These are phyloP conservation scores for Glyphotaelius pellucidus DNA, from an alignment of 2,888 invertebrate species.

Conservation along the genomic window DNA sequence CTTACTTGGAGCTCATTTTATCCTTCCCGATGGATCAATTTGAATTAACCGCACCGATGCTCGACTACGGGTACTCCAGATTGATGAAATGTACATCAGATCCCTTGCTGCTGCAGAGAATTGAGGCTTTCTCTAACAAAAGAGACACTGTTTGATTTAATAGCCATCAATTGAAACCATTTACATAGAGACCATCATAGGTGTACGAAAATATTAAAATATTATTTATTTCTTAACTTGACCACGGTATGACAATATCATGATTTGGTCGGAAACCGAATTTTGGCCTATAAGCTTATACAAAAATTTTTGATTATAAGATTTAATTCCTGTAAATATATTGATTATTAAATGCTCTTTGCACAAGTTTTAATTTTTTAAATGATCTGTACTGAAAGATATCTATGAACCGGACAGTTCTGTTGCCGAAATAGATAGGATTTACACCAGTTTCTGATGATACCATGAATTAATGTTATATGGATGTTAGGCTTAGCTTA, in stretches of 20 bases:
- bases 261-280: neutral
- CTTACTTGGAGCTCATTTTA: constrained; percentile 87
- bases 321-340: constrained; percentile 27
- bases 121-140: constrained; percentile 77
- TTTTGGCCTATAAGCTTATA: constrained; percentile 31
- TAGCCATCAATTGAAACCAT: neutral
- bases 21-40: constrained; percentile 80
- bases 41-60: constrained; percentile 75
- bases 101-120: constrained; percentile 75
- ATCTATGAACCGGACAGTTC: neutral
- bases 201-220: neutral
- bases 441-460: neutral
- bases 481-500: neutral
- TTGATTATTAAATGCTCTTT: neutral
- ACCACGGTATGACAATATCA: neutral
- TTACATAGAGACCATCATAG: neutral
- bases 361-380: constrained; percentile 26
- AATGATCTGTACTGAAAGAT: constrained; percentile 14
- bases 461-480: neutral
- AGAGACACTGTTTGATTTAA: constrained; percentile 71
- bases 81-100: constrained; percentile 75
- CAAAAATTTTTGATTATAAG: constrained; percentile 7
- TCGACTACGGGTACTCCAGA: constrained; percentile 74
- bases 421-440: neutral
- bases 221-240: constrained; percentile 28